These are phyloP conservation scores for Leptodactylus fuscus DNA, from an alignment of 2,113 vertebrate species.

Conservation along the genomic window DNA sequence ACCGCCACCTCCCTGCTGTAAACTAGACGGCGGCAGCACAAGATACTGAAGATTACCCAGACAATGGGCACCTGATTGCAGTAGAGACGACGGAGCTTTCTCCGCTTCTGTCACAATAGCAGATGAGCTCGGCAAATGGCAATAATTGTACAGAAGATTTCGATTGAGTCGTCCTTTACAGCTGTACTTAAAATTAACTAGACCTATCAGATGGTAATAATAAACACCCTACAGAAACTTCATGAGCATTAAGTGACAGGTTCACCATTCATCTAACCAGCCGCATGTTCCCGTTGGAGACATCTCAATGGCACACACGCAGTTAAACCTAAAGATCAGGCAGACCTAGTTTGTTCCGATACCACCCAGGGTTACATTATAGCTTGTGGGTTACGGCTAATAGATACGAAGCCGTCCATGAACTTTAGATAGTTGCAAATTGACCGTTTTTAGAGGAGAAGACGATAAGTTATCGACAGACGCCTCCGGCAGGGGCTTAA, in stretches of 20 bases:
- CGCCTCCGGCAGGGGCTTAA: too few relatives aligned
- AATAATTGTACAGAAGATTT: background rate
- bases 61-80: conserved; percentile 48
- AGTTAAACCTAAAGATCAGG: background rate
- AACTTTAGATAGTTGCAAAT: too few relatives aligned
- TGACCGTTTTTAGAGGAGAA: too few relatives aligned
- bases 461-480: too few relatives aligned
- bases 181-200: background rate
- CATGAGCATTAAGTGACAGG: background rate
- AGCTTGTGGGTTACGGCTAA: too few relatives aligned
- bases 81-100: background rate
- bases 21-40: background rate
- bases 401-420: too few relatives aligned
- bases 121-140: background rate
- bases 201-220: background rate
- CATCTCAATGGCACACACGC: background rate
- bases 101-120: conserved; percentile 10
- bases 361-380: too few relatives aligned
- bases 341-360: too few relatives aligned
- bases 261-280: background rate
- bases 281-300: background rate
- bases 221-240: background rate
- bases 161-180: background rate
- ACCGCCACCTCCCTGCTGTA: background rate
- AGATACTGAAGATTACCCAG: conserved; percentile 28